Evolutionary conservation across 2,888 invertebrate genomes (phyloP), one percentile per base, ranked within the genome.

Genomic region (Coleophora flavipennella): DNA sequence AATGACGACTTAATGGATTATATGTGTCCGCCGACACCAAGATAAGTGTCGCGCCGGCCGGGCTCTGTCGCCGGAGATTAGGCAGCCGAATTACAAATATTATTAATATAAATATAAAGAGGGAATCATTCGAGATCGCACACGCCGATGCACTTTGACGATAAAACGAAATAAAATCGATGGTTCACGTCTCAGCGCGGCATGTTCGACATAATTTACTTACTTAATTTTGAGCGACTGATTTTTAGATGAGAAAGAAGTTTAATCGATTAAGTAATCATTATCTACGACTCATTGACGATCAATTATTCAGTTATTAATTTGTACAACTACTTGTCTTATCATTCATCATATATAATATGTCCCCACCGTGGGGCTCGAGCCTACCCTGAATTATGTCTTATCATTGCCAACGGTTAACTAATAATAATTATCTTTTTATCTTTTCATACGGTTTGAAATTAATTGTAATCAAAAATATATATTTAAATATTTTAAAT

Each of bases 1-100:
- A 84, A 83, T 83, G 83, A 83, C 80, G 84, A 81, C 78, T 83
- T 84, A 84, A 84, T 84, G 84, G 83, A 84, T 83, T 79, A 84
- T 79, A 74, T 79, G 71, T 84, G 84, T 84, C 76, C 71, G 65
- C 67, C 72, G 80, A 80, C 79, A 78, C 71, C 68, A 64, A 79
- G 83, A 83, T 83, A 83, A 83, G 79, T 83, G 84, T 81, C 80
- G 73, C 72, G 59, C 57, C 70, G 64, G 62, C 67, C 71, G 73
- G 59, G 65, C 52, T 65, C 67, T 69, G 78, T 79, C 81, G 67
- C 61, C 62, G 58, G 67, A 80, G 83, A 83, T 83, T 79, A 83
- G 70, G 69, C 54, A 68, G 66, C 67, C 55, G 79, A 80, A 77
- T 78, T 75, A 76, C 60, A 77, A 78, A 81, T 78, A 81, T 74